Percentiles rank a stretch among this genome's conserved stretches.
Conservation (phyloP, 2,113 vertebrate genomes). For the Panurus biarmicus region DNA sequence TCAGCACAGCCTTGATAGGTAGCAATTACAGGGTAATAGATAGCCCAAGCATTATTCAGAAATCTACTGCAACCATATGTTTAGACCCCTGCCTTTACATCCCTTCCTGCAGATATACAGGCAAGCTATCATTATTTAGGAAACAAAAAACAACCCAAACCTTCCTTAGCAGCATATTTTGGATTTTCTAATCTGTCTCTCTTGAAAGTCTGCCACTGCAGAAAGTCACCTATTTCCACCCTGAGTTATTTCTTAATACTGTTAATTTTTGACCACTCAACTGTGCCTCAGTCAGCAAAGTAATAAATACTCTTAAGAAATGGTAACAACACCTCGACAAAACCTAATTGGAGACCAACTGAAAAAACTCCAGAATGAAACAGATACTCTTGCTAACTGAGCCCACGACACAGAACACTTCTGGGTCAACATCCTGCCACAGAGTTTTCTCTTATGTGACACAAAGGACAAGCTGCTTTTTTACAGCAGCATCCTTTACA, state of each 20-base stretch:
- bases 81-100: background rate
- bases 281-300: background rate
- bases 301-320: background rate
- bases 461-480: background rate
- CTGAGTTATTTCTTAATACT: background rate
- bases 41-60: background rate
- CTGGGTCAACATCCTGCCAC: background rate
- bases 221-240: background rate
- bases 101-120: background rate
- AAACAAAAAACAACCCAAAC: background rate
- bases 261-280: background rate
- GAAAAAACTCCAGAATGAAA: background rate
- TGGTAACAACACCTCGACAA: background rate
- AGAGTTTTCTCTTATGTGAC: background rate
- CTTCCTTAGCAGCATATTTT: background rate
- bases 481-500: background rate
- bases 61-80: background rate
- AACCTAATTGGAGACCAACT: background rate
- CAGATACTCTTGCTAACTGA: background rate
- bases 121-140: background rate
- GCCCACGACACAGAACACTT: background rate
- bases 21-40: constrained; percentile 17
- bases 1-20: background rate
- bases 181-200: background rate
- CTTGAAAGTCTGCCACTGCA: background rate